Base-by-base conservation (phyloP, 2,797 vertebrate genomes). In the Thripadectes ignobilis region DNA sequence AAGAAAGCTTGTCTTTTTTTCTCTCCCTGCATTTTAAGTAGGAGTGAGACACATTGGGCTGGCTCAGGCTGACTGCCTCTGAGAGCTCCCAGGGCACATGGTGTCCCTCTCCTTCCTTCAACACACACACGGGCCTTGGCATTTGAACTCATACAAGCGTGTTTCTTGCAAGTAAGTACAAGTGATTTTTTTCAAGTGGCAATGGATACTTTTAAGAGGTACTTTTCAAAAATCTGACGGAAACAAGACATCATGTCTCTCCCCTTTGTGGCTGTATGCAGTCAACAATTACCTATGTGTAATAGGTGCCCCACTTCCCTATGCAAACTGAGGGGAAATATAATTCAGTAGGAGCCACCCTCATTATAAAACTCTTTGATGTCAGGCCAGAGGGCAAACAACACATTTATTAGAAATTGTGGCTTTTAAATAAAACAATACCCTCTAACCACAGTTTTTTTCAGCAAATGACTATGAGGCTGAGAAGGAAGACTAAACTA, bases 361-460 rank as follows among this genome's bases (percentile, higher is more conserved):
- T 82, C 5, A 5, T 92, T 86, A 72, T 57, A 27, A 67, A 95
- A 68, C 41, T 49, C 93, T 91, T 86, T 95, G 71, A 93, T 95
- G 59, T 85, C 57, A 85, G 67, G 88, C 90, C 90, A 85, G 67
- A 82, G 67, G 65, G 52, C 26, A 76, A 81, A 21, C 32, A 69
- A 48, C 21, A 45, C 41, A 16, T 88, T 91, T 93, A 91, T 92
- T 96, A 68, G 75, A 85, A 85, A 83, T 51, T 41, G 75, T 67
- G 88, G 41, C 78, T 87, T 96, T 79, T 68, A 94, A 94, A 89
- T 16, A 85, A 91, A 91, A 91, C 89, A 84, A 62, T 62, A 58
- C 16, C 29, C 24, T 4, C 62, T 78, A 89, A 88, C 65, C 81
- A 91, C 77, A 83, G 46, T 62, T 93, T 93, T 94, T 93, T 94